A percentile compares a stretch with the other conserved stretches of the same genome.
These are phyloP conservation scores for Dromaius novaehollandiae DNA, from an alignment of 2,113 vertebrate species.

Conservation along the genomic window DNA sequence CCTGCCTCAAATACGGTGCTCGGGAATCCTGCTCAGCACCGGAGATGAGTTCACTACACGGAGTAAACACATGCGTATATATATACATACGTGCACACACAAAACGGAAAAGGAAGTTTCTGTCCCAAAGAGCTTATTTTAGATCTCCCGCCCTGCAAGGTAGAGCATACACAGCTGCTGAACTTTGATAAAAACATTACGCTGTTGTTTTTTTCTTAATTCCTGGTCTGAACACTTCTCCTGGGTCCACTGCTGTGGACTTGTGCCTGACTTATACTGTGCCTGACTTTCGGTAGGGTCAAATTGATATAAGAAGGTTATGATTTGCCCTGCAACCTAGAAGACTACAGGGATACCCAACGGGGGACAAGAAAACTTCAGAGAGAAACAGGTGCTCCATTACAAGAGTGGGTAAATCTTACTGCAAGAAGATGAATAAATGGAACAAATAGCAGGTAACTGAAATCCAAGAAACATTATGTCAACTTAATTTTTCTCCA, in stretches of 20 bases:
- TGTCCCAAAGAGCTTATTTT: not conserved
- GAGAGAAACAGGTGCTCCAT: not conserved
- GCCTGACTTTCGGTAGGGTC: not conserved
- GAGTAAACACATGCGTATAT: not conserved
- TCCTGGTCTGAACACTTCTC: not conserved
- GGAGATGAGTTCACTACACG: accelerated
- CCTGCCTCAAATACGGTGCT: accelerated
- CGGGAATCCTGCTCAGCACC: not conserved
- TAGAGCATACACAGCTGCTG: not conserved
- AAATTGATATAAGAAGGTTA: not conserved
- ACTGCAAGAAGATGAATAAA: not conserved
- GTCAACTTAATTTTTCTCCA: not conserved
- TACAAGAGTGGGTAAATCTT: not conserved
- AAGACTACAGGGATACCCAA: not conserved
- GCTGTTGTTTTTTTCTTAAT: not conserved
- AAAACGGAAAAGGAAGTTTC: not conserved
- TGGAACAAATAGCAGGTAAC: not conserved
- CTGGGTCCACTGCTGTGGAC: not conserved
- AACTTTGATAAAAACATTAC: not conserved
- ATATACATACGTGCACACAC: not conserved
- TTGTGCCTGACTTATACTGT: no score
- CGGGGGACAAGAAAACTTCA: not conserved
- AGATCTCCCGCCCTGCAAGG: not conserved
- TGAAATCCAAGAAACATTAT: not conserved
- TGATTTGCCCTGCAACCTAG: not conserved